phyloP scores from a whole-genome alignment of 2,113 vertebrate species.

The Murina feae region DNA sequence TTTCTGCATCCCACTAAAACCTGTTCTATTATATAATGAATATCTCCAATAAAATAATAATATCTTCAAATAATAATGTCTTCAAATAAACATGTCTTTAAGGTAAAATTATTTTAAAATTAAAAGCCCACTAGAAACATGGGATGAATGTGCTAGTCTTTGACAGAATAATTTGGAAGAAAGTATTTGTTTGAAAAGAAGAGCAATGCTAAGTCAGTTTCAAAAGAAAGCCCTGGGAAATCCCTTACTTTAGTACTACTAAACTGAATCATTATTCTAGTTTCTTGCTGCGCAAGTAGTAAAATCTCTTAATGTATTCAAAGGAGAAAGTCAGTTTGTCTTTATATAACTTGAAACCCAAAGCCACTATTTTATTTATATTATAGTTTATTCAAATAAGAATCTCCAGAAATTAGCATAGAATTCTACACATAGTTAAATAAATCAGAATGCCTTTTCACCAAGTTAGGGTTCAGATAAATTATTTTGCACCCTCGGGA shows the following conservation, averaged over 20 bases:
- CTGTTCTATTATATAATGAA: background rate
- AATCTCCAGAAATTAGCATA: background rate
- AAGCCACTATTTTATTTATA: background rate
- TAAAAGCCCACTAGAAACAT: slow-evolving; percentile 15
- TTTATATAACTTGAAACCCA: background rate
- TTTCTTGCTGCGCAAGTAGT: background rate
- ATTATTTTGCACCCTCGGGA: background rate
- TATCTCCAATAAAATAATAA: slow-evolving; percentile 19
- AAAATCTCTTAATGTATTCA: slow-evolving; percentile 7
- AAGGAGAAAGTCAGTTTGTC: background rate
- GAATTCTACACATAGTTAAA: background rate
- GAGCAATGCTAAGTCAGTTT: background rate
- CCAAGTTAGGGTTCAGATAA: background rate
- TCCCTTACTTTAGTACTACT: background rate
- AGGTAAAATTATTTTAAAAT: slow-evolving; percentile 39
- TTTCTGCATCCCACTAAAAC: background rate
- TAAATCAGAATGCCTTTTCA: background rate
- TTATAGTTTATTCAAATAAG: slow-evolving; percentile 22
- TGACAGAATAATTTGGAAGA: background rate
- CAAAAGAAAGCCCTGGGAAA: background rate
- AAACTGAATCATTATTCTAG: background rate
- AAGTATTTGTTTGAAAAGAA: slow-evolving; percentile 11
- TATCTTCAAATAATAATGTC: slow-evolving; percentile 15
- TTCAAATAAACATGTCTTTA: slow-evolving; percentile 21
- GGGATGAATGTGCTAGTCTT: background rate